A percentile compares a stretch with the other conserved stretches of the same genome.
phyloP scores from a whole-genome alignment of 2,888 invertebrate species.

The Eudasyphora cyanicolor region DNA sequence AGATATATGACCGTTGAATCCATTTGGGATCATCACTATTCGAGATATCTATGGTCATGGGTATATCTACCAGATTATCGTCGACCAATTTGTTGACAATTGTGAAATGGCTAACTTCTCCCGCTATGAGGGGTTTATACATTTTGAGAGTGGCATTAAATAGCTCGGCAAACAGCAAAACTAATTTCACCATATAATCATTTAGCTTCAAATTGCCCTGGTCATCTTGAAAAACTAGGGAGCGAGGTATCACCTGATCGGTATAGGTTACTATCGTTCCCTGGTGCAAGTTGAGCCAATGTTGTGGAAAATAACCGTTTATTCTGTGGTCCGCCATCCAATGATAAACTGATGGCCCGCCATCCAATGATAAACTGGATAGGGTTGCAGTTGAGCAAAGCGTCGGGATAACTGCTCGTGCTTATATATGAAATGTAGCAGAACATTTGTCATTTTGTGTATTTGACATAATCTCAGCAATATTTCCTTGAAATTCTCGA shows the following conservation, averaged over 20 bases:
- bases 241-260: conserved; percentile 69
- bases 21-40: neutral
- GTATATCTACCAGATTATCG: neutral
- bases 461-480: neutral
- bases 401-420: neutral
- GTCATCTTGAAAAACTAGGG: conserved; percentile 62
- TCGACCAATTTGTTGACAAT: neutral
- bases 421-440: conserved; percentile 13
- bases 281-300: conserved; percentile 38
- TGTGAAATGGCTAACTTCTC: neutral
- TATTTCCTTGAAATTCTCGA: neutral
- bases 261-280: conserved; percentile 61
- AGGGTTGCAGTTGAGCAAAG: conserved; percentile 31
- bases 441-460: conserved; percentile 20
- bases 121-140: neutral
- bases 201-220: conserved; percentile 44
- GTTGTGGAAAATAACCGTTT: neutral
- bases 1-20: neutral
- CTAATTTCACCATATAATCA: conserved; percentile 68
- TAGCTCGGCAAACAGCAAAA: conserved; percentile 63
- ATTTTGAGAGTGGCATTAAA: conserved; percentile 68
- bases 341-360: neutral
- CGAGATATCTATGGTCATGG: neutral
- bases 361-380: conserved; percentile 27
- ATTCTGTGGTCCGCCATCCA: too few species aligned